Evolutionary conservation across 2,888 invertebrate genomes (phyloP).

Genomic region (Nomada goodeniana): DNA sequence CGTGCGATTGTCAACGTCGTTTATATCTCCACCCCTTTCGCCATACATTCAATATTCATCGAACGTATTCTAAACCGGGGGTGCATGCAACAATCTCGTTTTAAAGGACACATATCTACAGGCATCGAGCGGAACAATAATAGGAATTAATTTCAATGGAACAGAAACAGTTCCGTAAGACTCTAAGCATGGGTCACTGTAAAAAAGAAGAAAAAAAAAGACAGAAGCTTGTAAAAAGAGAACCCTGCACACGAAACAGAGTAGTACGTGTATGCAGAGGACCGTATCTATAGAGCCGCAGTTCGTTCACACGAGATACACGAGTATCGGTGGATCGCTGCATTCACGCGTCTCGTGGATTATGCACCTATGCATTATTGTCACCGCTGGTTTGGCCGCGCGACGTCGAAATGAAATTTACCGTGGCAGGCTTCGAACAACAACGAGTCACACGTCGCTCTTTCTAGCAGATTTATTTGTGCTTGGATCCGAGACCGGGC

Average conservation of each 20-base stretch:
- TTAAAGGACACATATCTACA: background rate
- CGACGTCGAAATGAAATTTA: slow-evolving; percentile 65
- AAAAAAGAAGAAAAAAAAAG: background rate
- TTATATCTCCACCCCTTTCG: slow-evolving; percentile 12
- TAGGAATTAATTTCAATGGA: too few relatives aligned
- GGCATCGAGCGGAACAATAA: too few relatives aligned
- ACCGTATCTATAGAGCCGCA: background rate
- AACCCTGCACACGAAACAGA: slow-evolving; percentile 1
- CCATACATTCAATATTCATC: slow-evolving; percentile 11
- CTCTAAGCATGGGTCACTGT: background rate
- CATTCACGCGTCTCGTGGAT: slow-evolving; percentile 64
- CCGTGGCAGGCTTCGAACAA: slow-evolving; percentile 49
- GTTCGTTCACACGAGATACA: slow-evolving; percentile 47
- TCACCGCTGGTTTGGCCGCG: slow-evolving; percentile 60
- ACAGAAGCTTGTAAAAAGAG: background rate
- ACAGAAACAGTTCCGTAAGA: background rate
- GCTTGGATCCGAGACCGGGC: background rate
- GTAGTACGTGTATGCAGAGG: background rate
- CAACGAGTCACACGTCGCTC: slow-evolving; percentile 44
- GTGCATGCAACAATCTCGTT: background rate
- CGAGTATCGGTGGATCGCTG: slow-evolving; percentile 40
- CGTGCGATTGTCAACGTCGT: slow-evolving; percentile 20
- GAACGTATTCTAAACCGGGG: slow-evolving; percentile 1
- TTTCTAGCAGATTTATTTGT: slow-evolving; percentile 44
- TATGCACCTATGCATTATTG: slow-evolving; percentile 71